Base-by-base conservation (phyloP, 2,797 vertebrate species). In the Taenioides sp. region DNA sequence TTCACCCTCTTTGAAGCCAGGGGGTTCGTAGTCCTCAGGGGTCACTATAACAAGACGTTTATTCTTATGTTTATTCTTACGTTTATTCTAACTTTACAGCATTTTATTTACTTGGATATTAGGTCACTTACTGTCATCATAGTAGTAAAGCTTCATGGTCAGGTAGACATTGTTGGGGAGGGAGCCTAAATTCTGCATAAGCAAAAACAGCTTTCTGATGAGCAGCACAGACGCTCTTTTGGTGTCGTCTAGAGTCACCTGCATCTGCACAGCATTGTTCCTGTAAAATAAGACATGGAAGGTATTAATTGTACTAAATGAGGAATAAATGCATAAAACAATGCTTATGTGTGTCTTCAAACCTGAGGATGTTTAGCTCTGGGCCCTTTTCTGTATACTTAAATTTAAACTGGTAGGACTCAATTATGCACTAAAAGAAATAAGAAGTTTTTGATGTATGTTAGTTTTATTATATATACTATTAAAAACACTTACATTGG, bases 341-440 rank as follows among this genome's bases (percentile, higher is more conserved):
- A 23, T 57, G 9, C n/a, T 10, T 37, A 28, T 58, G 62, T 2
- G 4, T 40, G 6, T 0, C 60, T 82, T 50, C 83, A 61, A 71
- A 94, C 94, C 90, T 93, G 79, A 92, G 18, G 43, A 94, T 84
- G 74, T 92, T 89, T 89, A 94, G 92, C 76, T 92, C 77, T 61
- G 97, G 96, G 76, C 97, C 96, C 3, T 81, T 83, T 50, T 89
- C 80, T 5, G 95, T 95, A 71, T 99, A 98, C 88, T 92, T 98
- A 93, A 98, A 96, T 87, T 96, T 98, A 91, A 99, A 98, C 82
- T 98, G 96, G 86, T 99, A 99, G 68, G 95, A 97, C 84, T 99
- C 98, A 71, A 96, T 94, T 74, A 99, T 91, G 65, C 93, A 94
- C 98, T 99, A 89, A 54, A 71, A 85, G 71, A 67, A 67, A 47